Percentiles rank a stretch among this genome's conserved stretches.
Conservation (phyloP, 2,888 invertebrate genomes). For the Pachymerium ferrugineum region DNA sequence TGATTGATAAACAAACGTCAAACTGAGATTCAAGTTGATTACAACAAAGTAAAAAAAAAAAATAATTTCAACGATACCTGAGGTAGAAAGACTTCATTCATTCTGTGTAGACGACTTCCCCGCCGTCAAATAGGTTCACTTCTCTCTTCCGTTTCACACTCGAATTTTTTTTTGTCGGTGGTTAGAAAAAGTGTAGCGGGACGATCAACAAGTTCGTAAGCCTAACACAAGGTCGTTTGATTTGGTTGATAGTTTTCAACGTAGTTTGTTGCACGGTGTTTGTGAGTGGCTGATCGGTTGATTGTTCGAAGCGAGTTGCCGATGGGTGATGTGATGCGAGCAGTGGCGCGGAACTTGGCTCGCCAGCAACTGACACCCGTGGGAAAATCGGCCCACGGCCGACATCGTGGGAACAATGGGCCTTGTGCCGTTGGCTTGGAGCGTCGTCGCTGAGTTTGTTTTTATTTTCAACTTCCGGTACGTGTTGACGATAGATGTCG, state of each 20-base stretch:
- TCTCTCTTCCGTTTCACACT: too few relatives aligned
- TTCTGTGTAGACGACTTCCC: not conserved
- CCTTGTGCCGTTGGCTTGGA: not conserved
- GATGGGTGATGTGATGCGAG: not conserved
- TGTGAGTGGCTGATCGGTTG: not conserved
- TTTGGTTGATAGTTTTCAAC: not conserved
- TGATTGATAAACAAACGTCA: not conserved
- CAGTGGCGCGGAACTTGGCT: constrained; percentile 25
- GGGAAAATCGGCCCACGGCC: constrained; percentile 28
- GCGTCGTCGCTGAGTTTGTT: not conserved
- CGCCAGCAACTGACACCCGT: constrained; percentile 29
- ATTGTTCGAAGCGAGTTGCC: not conserved
- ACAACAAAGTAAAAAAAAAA: not conserved
- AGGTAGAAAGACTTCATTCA: not conserved
- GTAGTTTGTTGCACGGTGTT: not conserved
- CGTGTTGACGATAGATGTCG: too few relatives aligned
- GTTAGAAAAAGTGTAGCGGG: not conserved
- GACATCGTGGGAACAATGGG: constrained; percentile 32
- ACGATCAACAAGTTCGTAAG: constrained; percentile 7
- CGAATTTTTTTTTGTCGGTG: too few relatives aligned
- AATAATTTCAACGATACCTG: not conserved
- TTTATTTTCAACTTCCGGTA: not conserved
- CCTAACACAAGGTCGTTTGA: not conserved
- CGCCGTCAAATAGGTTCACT: too few relatives aligned
- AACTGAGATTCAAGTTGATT: not conserved